phyloP scores from a whole-genome alignment of 2,113 vertebrate genomes.

The Lophochroa leadbeateri region DNA sequence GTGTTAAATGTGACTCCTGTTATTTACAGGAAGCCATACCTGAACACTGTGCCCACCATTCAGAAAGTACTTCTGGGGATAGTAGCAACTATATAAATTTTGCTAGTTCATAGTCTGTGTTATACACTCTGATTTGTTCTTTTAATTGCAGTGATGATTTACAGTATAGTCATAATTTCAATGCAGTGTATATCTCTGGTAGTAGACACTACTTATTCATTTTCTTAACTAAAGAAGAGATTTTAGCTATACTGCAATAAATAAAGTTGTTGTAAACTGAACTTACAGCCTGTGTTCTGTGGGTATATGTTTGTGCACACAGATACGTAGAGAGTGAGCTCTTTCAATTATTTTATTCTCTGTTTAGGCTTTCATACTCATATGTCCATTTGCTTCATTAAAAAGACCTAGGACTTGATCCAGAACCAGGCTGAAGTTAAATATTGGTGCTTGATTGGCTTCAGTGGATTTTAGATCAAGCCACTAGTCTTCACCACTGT shows the following conservation, averaged over 20 bases:
- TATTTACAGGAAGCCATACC: background rate
- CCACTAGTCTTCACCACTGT: background rate
- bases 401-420: slow-evolving; percentile 35
- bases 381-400: slow-evolving; percentile 1
- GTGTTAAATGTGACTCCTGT: background rate
- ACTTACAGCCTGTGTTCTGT: slow-evolving; percentile 21
- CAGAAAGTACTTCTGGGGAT: background rate
- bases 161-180: background rate
- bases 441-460: background rate
- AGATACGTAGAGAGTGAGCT: slow-evolving; percentile 29
- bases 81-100: background rate
- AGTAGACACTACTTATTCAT: background rate
- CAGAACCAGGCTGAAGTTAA: slow-evolving; percentile 22
- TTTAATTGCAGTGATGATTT: background rate
- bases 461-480: slow-evolving; percentile 56
- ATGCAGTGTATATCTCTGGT: background rate
- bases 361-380: slow-evolving; percentile 49
- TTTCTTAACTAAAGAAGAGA: background rate
- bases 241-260: slow-evolving; percentile 10
- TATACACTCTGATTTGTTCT: background rate
- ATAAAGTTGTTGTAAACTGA: background rate
- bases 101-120: background rate
- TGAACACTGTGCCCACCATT: background rate
- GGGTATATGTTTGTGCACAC: background rate
- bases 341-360: slow-evolving; percentile 54